A percentile compares a stretch with the other conserved stretches of the same genome.
Evolutionary conservation across 1,140 invertebrate species (phyloP).

Genomic region (Pararge aegeria): DNA sequence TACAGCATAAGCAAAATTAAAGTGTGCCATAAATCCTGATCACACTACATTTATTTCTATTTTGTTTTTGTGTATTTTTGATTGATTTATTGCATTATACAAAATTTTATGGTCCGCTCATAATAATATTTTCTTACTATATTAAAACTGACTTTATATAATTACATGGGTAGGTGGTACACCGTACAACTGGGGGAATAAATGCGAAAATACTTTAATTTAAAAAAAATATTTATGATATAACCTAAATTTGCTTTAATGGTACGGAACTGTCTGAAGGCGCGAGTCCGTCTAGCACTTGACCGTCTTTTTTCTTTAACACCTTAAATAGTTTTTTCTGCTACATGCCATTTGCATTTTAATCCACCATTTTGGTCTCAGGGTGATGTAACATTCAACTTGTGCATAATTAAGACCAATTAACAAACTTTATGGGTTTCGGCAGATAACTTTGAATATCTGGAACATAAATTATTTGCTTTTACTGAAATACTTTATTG

Average conservation of each 20-base stretch:
- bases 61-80: no score
- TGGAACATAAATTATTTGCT: neutral
- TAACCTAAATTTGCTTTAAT: neutral
- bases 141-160: no score
- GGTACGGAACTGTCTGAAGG: neutral
- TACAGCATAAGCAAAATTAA: no score
- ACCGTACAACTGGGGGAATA: no score
- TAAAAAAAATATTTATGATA: neutral
- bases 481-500: neutral
- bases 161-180: no score
- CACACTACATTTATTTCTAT: no score
- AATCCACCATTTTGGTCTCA: neutral
- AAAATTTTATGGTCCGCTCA: no score
- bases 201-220: no score
- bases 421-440: constrained; percentile 5
- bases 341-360: constrained; percentile 1
- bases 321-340: constrained; percentile 1
- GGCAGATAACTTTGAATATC: neutral
- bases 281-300: neutral
- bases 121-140: no score
- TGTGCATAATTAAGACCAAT: constrained; percentile 8
- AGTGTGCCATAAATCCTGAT: no score
- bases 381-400: constrained; percentile 2
- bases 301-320: neutral
- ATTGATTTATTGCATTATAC: no score